A percentile compares a stretch with the other conserved stretches of the same genome.
These are phyloP conservation scores for Ellobius talpinus DNA, from an alignment of 2,113 vertebrate species.

Conservation along the genomic window DNA sequence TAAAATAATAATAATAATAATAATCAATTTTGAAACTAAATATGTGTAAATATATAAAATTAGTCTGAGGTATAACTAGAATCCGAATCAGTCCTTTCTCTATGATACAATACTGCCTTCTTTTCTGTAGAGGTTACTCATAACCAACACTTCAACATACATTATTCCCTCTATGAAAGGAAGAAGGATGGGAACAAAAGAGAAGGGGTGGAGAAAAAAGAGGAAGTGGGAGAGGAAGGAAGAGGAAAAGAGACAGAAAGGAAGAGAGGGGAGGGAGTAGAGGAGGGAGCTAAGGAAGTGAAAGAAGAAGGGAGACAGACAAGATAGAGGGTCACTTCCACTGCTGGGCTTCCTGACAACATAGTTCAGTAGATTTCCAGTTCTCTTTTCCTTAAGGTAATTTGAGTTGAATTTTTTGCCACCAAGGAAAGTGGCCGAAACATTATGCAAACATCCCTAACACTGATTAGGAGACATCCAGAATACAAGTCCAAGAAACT, in stretches of 20 bases:
- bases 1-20: too few species aligned
- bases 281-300: neutral
- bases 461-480: neutral
- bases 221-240: fast-evolving
- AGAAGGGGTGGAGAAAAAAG: too few species aligned
- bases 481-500: neutral
- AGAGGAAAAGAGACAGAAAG: too few species aligned
- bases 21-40: neutral
- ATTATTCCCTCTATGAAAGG: neutral
- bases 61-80: neutral
- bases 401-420: too few species aligned
- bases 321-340: neutral
- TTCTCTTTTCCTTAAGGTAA: too few species aligned
- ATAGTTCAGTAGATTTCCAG: too few species aligned
- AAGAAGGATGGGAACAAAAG: neutral
- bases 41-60: neutral
- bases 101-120: neutral
- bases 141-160: neutral
- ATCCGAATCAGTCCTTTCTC: neutral
- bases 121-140: neutral
- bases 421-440: neutral
- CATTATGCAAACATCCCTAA: neutral
- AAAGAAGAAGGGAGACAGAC: too few species aligned
- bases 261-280: neutral
- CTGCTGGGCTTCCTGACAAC: too few species aligned